Base-by-base conservation (phyloP, 2,113 vertebrate genomes). In the Aegypius monachus region DNA sequence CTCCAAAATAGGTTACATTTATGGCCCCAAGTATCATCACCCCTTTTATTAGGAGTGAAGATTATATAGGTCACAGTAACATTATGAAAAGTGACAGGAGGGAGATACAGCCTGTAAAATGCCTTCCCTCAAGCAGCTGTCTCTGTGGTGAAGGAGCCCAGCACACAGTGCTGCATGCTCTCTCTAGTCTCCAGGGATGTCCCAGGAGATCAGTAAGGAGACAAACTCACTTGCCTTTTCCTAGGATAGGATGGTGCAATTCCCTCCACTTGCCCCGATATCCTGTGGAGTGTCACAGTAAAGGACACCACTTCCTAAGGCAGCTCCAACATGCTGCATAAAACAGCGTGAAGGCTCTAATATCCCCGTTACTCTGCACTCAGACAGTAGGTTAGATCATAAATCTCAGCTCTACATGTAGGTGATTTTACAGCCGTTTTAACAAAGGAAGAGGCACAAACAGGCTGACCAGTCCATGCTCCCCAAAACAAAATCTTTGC, bases 11-110 rank as follows among this genome's bases (percentile, higher is more conserved):
- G n/a, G 42, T 72, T 95, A 50, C 56, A 34, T 43, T 72, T 63
- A 81, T 77, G 27, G 70, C 73, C 86, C 38, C 43, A 56, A 26
- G 53, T 59, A 81, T 40, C 47, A 27, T 42, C 86, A 71, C 59
- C 87, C 68, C 56, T 91, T 95, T 93, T 61, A 59, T 88, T 67
- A 90, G 91, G 81, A 72, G 79, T 75, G 58, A 66, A 65, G 78
- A 71, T 59, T 83, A 93, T 77, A 7, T 61, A 87, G 86, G 92
- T 82, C 96, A 95, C 42, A 68, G n/a, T 78, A 82, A 96, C 92
- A 11, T 83, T 67, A 93, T 63, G 72, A 67, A 48, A 88, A 93
- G 88, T 80, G 92, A 90, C 94, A 84, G 85, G 40, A 93, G 86
- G 43, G 55, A 96, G 59, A 52, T 82, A 58, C 72, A 79, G 61